A percentile compares a stretch with the other conserved stretches of the same genome.
These are phyloP conservation scores for Allolobophora icterica DNA, from an alignment of 2,888 invertebrate genomes.

Conservation along the genomic window DNA sequence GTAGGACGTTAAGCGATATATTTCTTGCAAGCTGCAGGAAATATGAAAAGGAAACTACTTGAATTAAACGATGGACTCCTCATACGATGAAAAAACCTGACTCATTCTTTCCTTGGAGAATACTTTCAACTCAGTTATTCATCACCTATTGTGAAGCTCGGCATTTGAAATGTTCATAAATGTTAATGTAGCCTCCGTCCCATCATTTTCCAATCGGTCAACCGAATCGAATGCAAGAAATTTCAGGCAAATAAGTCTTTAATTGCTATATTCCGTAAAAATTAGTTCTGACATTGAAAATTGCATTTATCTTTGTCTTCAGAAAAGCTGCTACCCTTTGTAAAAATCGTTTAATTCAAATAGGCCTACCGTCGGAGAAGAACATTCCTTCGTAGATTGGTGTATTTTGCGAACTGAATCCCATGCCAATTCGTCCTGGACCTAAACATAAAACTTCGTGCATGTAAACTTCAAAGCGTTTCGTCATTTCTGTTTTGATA, in stretches of 20 bases:
- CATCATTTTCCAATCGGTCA: background rate
- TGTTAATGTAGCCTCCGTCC: no score
- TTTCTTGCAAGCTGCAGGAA: no score
- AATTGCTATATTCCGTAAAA: background rate
- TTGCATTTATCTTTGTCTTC: background rate
- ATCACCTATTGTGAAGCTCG: no score
- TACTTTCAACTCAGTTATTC: no score
- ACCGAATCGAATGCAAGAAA: background rate
- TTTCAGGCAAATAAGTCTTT: background rate
- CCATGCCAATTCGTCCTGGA: constrained; percentile 55
- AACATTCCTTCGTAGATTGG: constrained; percentile 56
- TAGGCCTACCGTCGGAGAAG: constrained; percentile 53
- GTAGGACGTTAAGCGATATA: no score
- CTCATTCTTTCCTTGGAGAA: no score
- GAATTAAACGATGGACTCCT: no score
- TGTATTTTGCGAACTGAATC: constrained; percentile 49
- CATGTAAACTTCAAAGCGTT: background rate
- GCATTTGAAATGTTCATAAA: no score
- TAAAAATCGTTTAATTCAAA: background rate
- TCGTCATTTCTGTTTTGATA: no score
- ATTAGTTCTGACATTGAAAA: background rate
- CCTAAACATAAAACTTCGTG: background rate
- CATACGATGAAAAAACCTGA: no score
- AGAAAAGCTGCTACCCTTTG: background rate
- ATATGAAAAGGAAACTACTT: no score